These are phyloP conservation scores for Dendrolimus kikuchii DNA, from an alignment of 1,140 invertebrate species.

Conservation along the genomic window DNA sequence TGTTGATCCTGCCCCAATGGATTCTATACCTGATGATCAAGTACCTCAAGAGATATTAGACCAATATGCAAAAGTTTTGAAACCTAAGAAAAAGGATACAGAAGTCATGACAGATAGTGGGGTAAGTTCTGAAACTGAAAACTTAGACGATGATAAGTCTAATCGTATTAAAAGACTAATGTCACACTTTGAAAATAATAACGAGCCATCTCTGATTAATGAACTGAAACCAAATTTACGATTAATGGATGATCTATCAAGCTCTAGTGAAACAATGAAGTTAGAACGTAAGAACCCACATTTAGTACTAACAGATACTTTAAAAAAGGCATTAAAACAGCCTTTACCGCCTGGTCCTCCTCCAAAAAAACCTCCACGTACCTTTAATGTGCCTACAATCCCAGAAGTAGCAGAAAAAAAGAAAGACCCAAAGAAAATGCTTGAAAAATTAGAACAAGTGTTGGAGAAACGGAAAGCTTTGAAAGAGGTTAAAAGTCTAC, in stretches of 20 bases:
- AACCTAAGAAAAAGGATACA: conserved; percentile 52
- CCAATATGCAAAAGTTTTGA: conserved; percentile 69
- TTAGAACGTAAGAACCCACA: conserved; percentile 57
- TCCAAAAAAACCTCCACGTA: conserved; percentile 81
- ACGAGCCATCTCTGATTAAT: not conserved
- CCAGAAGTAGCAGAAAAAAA: conserved; percentile 41
- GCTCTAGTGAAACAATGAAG: conserved; percentile 58
- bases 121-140: conserved; percentile 67
- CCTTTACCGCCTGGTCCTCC: conserved; percentile 78
- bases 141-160: conserved; percentile 48
- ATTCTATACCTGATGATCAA: conserved; percentile 51
- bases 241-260: conserved; percentile 40
- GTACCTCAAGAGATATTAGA: conserved; percentile 64
- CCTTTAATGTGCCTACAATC: conserved; percentile 55
- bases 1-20: conserved; percentile 10
- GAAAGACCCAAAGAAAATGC: conserved; percentile 73
- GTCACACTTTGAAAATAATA: conserved; percentile 36
- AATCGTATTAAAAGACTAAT: conserved; percentile 40
- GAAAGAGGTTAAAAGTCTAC: not conserved
- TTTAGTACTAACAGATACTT: conserved; percentile 69
- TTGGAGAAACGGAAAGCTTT: conserved; percentile 58
- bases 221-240: conserved; percentile 30
- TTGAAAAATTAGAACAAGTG: conserved; percentile 74
- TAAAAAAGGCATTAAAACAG: conserved; percentile 75
- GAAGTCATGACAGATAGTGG: conserved; percentile 64